Conservation (phyloP, 2,113 vertebrate genomes). For the Cyprinodon tularosa region DNA sequence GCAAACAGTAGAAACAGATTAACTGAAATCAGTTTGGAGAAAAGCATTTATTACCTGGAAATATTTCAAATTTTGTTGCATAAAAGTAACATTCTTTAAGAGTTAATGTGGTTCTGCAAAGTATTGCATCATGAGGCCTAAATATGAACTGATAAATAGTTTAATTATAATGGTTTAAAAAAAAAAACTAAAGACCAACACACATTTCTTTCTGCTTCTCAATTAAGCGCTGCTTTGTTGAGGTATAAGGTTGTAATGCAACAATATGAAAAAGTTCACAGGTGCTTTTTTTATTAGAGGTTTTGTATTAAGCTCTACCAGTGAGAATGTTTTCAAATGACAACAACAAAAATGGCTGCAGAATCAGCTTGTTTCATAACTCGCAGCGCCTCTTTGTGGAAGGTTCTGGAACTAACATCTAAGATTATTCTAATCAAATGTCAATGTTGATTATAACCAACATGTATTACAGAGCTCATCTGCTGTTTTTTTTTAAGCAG, state of each 20-base stretch:
- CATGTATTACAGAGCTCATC: slow-evolving; percentile 4
- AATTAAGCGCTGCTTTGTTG: no score
- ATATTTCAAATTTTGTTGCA: neutral
- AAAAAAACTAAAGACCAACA: neutral
- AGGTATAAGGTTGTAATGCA: no score
- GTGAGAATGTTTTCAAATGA: slow-evolving; percentile 5
- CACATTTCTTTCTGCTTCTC: neutral
- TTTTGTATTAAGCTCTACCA: neutral
- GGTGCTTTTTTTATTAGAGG: neutral
- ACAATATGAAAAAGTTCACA: neutral
- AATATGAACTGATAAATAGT: no score
- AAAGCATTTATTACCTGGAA: no score
- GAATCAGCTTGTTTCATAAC: neutral
- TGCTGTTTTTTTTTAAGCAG: slow-evolving; percentile 3
- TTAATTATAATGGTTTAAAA: no score
- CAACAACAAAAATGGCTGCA: slow-evolving; percentile 20
- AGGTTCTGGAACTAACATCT: neutral
- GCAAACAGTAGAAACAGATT: no score
- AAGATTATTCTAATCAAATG: neutral
- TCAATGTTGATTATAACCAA: neutral
- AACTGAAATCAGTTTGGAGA: no score
- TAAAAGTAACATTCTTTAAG: neutral
- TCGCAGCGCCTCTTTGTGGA: slow-evolving; percentile 50
- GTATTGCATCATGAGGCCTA: neutral
- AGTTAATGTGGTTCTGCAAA: neutral